Percentiles rank a stretch among this genome's conserved stretches.
phyloP scores from a whole-genome alignment of 2,113 vertebrate genomes.

The Chlorodrepanis virens region DNA sequence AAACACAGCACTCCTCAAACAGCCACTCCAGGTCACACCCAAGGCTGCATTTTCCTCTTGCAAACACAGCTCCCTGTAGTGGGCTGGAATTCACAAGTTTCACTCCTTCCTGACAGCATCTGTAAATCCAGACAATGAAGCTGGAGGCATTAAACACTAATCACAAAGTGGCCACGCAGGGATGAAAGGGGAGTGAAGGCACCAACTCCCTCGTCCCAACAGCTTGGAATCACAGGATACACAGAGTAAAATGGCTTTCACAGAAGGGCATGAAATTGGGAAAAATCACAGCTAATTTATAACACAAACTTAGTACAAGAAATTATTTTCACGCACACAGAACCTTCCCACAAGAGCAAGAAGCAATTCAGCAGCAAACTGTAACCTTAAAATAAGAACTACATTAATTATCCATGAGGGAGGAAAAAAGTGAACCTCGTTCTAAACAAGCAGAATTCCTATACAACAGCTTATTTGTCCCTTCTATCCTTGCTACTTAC shows the following conservation, averaged over 20 bases:
- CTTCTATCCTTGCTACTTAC: background rate
- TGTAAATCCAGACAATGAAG: background rate
- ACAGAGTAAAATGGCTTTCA: background rate
- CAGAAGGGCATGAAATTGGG: background rate
- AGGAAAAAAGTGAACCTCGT: background rate
- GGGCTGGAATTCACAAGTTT: background rate
- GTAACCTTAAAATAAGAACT: background rate
- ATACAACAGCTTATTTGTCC: slow-evolving; percentile 6
- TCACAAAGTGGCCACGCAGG: background rate
- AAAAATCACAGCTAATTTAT: background rate
- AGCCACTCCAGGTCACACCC: background rate
- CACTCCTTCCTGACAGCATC: rapidly evolving
- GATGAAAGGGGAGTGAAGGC: background rate
- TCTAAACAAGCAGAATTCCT: background rate
- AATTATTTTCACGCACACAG: background rate
- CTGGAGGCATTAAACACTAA: background rate
- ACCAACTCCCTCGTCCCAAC: background rate
- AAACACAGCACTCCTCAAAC: background rate
- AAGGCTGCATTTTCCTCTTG: background rate
- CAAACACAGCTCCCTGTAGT: background rate
- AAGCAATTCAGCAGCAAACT: background rate
- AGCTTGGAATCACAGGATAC: background rate
- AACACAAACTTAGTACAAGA: background rate
- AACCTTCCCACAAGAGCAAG: background rate
- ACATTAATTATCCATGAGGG: background rate